Evolutionary conservation across 2,888 invertebrate genomes (phyloP), one percentile per base, ranked within the genome.

Genomic region (Argyra leucocephala): DNA sequence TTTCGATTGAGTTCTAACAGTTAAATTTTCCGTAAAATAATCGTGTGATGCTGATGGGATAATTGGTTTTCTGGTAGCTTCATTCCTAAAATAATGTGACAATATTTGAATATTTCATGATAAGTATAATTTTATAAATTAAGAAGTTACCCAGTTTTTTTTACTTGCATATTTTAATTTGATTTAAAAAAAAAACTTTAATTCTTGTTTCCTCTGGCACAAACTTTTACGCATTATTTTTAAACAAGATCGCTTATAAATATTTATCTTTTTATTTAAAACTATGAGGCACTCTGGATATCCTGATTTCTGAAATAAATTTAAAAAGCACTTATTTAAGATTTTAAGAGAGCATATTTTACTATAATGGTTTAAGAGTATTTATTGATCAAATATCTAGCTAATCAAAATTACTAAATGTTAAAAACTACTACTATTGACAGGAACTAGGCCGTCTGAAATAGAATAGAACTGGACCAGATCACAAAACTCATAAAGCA

Each of bases 161-260:
- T 95, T 65, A 95, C 89, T 83, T 91, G 91, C 74, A 97, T 91
- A 82, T 93, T 94, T 74, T 90, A 90, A 69, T 90, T 88, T 72
- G 97, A 84, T 81, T 90, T 92, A 80, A 97, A 97, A 73, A 98
- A 82, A 62, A 48, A 93, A 94, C 74, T 96, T 89, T 81, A 94
- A 93, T 67, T 96, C 96, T 48, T 48, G 12, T 6, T 18, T 48
- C 18, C 12, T 48, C 15, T 48, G 48, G 12, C 48, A 48, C 18
- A 48, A 48, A n/a, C 48, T 48, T 48, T 22, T 58, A 6, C 22
- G 58, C 22, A 58, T 58, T 48, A 48, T 48, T 48, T 48, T 48
- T 31, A 31, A 48, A 48, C 15, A 48, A 48, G 18, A 48, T 5
- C 18, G 7, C 57, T n/a, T 21, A 1, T 57, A 9, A 57, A 3